Percentiles rank a stretch among this genome's conserved stretches.
These are phyloP conservation scores for Acrocyrtus sp. DNA, from an alignment of 2,888 invertebrate species.

Conservation along the genomic window DNA sequence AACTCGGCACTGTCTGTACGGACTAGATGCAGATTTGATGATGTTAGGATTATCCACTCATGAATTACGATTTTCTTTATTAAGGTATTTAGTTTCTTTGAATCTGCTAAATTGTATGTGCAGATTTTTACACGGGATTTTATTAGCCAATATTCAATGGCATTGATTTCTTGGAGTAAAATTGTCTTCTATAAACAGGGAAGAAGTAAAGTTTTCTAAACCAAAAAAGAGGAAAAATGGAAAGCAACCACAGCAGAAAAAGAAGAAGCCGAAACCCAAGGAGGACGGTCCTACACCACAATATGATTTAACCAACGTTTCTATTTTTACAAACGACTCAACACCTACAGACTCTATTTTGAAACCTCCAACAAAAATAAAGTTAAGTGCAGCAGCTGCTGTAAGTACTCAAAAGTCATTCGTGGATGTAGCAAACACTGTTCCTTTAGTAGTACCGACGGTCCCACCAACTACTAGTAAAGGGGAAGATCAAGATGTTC, in stretches of 20 bases:
- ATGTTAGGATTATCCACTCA: constrained; percentile 96
- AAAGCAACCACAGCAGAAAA: constrained; percentile 30
- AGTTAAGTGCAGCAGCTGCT: not conserved
- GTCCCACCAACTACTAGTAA: not conserved
- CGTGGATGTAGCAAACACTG: constrained; percentile 23
- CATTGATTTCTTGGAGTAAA: too few species aligned
- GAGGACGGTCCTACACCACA: not conserved
- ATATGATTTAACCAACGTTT: constrained; percentile 51
- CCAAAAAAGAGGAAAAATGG: constrained; percentile 49
- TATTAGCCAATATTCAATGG: too few species aligned
- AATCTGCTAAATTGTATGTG: too few species aligned
- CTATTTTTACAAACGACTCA: constrained; percentile 40
- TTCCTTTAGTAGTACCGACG: not conserved
- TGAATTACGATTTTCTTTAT: constrained; percentile 92
- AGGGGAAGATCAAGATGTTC: not conserved
- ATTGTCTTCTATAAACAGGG: too few species aligned
- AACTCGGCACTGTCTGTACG: constrained; percentile 96
- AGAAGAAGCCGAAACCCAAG: constrained; percentile 27
- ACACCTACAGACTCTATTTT: not conserved
- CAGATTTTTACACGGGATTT: too few species aligned
- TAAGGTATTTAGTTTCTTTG: too few species aligned
- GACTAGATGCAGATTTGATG: constrained; percentile 96
- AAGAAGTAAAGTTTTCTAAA: constrained; percentile 60
- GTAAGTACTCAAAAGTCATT: constrained; percentile 24
- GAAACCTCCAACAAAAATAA: not conserved